Evolutionary conservation across 92 coral and sea anemone genomes (phyloP).

Genomic region (Bergia sp.): DNA sequence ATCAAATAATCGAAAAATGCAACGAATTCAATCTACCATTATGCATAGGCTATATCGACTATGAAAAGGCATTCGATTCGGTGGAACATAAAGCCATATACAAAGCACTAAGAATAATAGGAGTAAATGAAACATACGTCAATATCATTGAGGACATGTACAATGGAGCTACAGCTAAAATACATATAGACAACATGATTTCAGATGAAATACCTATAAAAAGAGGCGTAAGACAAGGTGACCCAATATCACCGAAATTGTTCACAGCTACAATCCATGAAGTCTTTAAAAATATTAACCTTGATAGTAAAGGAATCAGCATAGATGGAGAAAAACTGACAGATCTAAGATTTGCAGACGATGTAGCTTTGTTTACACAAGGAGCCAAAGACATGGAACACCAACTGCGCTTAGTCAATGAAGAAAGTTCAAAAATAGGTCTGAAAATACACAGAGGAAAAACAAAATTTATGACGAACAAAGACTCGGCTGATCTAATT

Average conservation of each 20-base stretch:
- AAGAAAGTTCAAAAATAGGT: too few relatives aligned
- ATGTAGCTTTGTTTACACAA: too few relatives aligned
- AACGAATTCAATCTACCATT: constrained; percentile 35
- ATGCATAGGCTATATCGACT: constrained; percentile 16
- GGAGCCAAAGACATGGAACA: too few relatives aligned
- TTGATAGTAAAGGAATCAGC: too few relatives aligned
- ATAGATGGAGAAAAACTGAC: too few relatives aligned
- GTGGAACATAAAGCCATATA: constrained; percentile 14
- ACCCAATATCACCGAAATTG: background rate
- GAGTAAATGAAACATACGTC: constrained; percentile 14
- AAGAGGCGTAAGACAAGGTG: background rate
- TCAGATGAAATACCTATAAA: background rate
- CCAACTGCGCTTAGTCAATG: too few relatives aligned
- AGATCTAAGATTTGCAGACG: too few relatives aligned
- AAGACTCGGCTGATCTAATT: too few relatives aligned
- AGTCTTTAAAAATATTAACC: background rate
- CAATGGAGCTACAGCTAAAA: constrained; percentile 3
- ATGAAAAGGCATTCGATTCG: too few relatives aligned
- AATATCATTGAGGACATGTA: constrained; percentile 12
- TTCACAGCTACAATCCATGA: background rate
- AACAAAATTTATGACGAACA: too few relatives aligned
- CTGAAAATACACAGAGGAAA: too few relatives aligned
- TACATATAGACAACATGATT: background rate
- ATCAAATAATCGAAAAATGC: constrained; percentile 28
- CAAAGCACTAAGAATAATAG: constrained; percentile 5